Evolutionary conservation across 2,888 invertebrate genomes (phyloP).

Genomic region (Drosophila sordidapex): DNA sequence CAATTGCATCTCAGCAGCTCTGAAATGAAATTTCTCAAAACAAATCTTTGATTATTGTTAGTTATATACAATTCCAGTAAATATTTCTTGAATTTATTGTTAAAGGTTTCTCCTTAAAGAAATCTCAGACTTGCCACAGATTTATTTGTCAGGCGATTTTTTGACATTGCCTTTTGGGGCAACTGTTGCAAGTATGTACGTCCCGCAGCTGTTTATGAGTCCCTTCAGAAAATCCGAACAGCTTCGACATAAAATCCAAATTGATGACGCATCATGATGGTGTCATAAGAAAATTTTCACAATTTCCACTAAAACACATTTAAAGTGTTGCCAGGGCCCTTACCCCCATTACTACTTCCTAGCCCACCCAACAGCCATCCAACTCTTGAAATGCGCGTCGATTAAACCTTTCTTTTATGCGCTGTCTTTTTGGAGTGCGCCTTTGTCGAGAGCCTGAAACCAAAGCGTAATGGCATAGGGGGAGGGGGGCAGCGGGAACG

Average conservation of each 20-base stretch:
- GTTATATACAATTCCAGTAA: neutral
- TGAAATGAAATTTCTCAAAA: neutral
- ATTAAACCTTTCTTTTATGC: constrained; percentile 79
- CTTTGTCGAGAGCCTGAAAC: constrained; percentile 56
- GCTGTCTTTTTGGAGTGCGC: constrained; percentile 62
- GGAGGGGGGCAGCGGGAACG: neutral
- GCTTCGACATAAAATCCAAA: constrained; percentile 60
- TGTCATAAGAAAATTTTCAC: constrained; percentile 67
- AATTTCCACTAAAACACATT: constrained; percentile 75
- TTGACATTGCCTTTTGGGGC: constrained; percentile 24
- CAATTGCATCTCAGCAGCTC: neutral
- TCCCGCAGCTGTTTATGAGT: constrained; percentile 55
- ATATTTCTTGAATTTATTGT: neutral
- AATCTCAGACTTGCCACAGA: constrained; percentile 4
- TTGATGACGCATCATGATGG: constrained; percentile 73
- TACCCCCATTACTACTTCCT: neutral
- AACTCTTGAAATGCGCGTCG: constrained; percentile 67
- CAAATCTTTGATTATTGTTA: neutral
- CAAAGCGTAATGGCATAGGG: constrained; percentile 8
- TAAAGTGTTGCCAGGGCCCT: constrained; percentile 45
- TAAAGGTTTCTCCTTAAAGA: neutral
- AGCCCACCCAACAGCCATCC: neutral
- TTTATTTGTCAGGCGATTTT: constrained; percentile 23
- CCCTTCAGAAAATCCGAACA: constrained; percentile 23
- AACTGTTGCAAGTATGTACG: constrained; percentile 38